phyloP scores from a whole-genome alignment of 2,113 vertebrate species.

The Xyrauchen texanus region DNA sequence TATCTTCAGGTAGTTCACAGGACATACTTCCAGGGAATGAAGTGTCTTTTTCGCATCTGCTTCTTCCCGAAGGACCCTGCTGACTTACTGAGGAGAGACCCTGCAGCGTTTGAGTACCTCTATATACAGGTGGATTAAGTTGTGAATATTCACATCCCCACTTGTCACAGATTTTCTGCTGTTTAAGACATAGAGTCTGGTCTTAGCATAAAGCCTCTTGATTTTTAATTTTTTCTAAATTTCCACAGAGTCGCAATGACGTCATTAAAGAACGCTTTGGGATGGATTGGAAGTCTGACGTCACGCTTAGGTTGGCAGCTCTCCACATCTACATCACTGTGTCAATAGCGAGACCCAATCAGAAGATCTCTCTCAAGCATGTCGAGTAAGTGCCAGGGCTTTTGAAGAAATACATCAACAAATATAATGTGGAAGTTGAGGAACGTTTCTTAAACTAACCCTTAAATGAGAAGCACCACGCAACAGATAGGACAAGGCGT shows the following conservation, averaged over 20 bases:
- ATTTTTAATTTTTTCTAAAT: background rate
- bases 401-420: background rate
- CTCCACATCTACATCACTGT: constrained; percentile 98
- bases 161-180: background rate
- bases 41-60: constrained; percentile 94
- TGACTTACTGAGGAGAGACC: constrained; percentile 90
- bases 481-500: too few relatives aligned
- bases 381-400: constrained; percentile 86
- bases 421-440: too few relatives aligned
- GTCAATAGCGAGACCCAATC: constrained; percentile 89
- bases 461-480: too few relatives aligned
- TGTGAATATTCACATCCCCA: background rate
- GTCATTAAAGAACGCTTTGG: constrained; percentile 95
- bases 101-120: constrained; percentile 95
- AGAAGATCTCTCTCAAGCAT: constrained; percentile 97
- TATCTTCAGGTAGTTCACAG: constrained; percentile 90
- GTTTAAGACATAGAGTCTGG: too few relatives aligned
- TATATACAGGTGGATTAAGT: constrained; percentile 87
- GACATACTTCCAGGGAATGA: constrained; percentile 98
- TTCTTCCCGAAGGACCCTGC: constrained; percentile 98
- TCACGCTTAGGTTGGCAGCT: constrained; percentile 89
- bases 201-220: background rate
- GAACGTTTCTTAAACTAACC: too few relatives aligned
- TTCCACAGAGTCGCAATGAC: constrained; percentile 90
- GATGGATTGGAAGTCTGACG: constrained; percentile 90